Evolutionary conservation across 2,888 invertebrate species (phyloP).

Genomic region (Ischnura elegans): DNA sequence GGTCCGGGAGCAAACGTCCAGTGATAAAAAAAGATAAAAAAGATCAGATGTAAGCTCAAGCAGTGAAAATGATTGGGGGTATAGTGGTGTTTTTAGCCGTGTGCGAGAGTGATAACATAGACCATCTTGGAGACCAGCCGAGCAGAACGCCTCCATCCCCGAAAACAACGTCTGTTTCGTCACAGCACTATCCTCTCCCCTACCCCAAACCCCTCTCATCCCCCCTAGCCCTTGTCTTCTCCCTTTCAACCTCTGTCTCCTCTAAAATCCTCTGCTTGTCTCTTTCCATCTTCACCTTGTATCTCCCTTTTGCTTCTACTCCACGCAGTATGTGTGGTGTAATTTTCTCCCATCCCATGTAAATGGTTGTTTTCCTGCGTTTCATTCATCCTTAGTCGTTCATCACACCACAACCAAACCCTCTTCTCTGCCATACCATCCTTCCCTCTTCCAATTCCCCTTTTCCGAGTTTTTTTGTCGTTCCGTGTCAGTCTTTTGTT

Average conservation of each 20-base stretch:
- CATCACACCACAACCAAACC: background rate
- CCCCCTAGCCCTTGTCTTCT: too few relatives aligned
- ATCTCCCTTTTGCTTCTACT: background rate
- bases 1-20: background rate
- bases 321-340: background rate
- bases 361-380: constrained; percentile 14
- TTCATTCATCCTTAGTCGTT: constrained; percentile 12
- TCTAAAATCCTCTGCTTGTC: too few relatives aligned
- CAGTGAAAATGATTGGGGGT: background rate
- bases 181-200: background rate
- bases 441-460: background rate
- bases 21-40: background rate
- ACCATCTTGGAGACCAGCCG: background rate
- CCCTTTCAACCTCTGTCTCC: background rate
- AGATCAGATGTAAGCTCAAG: background rate
- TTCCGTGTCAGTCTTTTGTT: background rate
- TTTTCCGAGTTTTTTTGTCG: background rate
- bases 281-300: too few relatives aligned
- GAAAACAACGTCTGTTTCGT: constrained; percentile 29
- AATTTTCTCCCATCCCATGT: constrained; percentile 6
- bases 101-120: background rate
- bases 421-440: background rate
- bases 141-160: background rate
- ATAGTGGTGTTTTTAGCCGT: background rate
- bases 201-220: background rate